Percentiles rank a stretch among this genome's conserved stretches.
phyloP scores from a whole-genome alignment of 1,140 invertebrate genomes.

The Adelges cooleyi region DNA sequence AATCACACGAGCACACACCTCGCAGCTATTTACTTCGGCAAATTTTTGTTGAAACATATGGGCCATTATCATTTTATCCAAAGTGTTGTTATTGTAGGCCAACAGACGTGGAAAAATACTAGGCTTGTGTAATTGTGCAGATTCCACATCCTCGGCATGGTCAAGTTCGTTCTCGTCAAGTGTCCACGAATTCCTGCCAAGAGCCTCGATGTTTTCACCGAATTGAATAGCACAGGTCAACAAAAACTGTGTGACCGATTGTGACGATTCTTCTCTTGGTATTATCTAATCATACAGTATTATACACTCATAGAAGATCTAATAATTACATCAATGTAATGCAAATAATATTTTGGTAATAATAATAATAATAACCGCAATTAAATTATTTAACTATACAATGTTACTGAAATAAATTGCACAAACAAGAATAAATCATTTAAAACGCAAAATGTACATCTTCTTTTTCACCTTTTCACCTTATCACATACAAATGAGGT shows the following conservation, averaged over 20 bases:
- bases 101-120: background rate
- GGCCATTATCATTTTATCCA: slow-evolving; percentile 10
- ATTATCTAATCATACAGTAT: background rate
- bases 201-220: background rate
- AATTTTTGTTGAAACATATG: slow-evolving; percentile 14
- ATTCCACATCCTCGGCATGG: too few species aligned
- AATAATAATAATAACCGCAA: too few species aligned
- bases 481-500: too few species aligned
- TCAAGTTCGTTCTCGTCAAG: background rate
- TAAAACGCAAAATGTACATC: too few species aligned
- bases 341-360: too few species aligned
- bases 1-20: background rate
- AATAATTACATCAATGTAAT: too few species aligned
- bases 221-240: background rate
- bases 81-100: slow-evolving; percentile 15
- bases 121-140: too few species aligned
- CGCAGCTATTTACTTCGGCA: background rate
- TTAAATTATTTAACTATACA: too few species aligned
- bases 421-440: too few species aligned
- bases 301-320: too few species aligned
- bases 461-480: too few species aligned
- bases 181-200: background rate
- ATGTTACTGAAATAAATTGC: too few species aligned
- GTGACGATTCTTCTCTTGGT: background rate
- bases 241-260: background rate